phyloP scores from a whole-genome alignment of 2,113 vertebrate genomes.

The Speoplatyrhinus poulsoni region DNA sequence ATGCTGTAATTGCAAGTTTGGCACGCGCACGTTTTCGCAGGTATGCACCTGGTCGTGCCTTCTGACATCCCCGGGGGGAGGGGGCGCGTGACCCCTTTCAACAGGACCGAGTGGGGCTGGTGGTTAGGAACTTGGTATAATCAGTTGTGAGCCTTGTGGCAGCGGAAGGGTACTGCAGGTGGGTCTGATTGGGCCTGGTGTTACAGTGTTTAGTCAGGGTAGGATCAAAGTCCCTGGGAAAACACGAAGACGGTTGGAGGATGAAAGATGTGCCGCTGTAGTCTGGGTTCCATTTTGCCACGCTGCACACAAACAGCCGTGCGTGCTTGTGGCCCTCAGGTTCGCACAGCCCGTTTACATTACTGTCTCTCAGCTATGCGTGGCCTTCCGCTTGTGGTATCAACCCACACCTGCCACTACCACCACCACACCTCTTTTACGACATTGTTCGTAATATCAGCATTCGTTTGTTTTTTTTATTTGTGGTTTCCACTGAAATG shows the following conservation, averaged over 20 bases:
- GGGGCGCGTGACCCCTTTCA: conserved; percentile 6
- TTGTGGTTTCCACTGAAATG: not conserved
- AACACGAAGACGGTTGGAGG: conserved; percentile 4
- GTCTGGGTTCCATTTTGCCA: conserved; percentile 23
- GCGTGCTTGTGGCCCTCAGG: conserved; percentile 7
- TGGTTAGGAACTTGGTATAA: conserved; percentile 31
- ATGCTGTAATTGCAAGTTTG: conserved; percentile 58
- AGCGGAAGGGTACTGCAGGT: conserved; percentile 1
- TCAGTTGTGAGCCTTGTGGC: conserved; percentile 12
- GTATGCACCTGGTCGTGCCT: conserved; percentile 31
- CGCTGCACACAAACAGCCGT: conserved; percentile 9
- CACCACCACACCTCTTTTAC: too few relatives aligned
- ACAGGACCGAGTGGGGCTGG: not conserved
- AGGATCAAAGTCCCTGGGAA: conserved; percentile 18
- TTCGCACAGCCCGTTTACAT: conserved; percentile 15
- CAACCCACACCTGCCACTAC: too few relatives aligned
- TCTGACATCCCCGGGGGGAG: conserved; percentile 43
- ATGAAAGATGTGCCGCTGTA: conserved; percentile 11
- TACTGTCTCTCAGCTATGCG: conserved; percentile 5
- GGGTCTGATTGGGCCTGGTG: conserved; percentile 10
- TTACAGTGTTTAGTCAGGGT: conserved; percentile 20
- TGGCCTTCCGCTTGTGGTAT: too few relatives aligned
- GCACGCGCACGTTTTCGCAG: conserved; percentile 16
- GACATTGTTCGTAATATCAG: too few relatives aligned
- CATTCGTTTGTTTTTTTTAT: not conserved